Evolutionary conservation across 2,888 invertebrate genomes (phyloP).

Genomic region (Rhimphoctona megacephalus): DNA sequence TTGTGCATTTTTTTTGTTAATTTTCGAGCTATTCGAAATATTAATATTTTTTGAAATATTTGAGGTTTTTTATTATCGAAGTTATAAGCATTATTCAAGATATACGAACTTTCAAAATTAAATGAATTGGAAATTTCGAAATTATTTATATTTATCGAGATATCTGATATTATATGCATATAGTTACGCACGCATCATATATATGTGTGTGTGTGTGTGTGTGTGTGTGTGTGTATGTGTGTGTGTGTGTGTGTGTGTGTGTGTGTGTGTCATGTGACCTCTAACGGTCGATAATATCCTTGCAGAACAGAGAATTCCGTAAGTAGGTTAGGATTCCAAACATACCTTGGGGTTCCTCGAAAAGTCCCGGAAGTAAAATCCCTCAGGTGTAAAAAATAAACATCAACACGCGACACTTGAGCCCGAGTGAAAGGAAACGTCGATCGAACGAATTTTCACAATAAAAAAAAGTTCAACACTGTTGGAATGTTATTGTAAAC

Average conservation of each 20-base stretch:
- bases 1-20: neutral
- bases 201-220: too few relatives aligned
- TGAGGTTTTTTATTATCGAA: too few relatives aligned
- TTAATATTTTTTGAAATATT: too few relatives aligned
- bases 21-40: too few relatives aligned
- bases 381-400: neutral
- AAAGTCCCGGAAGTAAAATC: neutral
- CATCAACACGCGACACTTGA: neutral
- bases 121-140: neutral
- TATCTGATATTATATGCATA: neutral
- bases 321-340: constrained; percentile 31
- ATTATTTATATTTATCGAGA: neutral
- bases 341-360: constrained; percentile 22
- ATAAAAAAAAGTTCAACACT: neutral
- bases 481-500: neutral
- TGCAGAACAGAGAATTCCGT: neutral
- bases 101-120: neutral
- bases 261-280: neutral
- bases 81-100: neutral
- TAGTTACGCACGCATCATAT: neutral
- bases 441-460: neutral
- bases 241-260: too few relatives aligned
- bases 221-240: too few relatives aligned
- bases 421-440: neutral
- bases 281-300: constrained; percentile 53